phyloP scores from a whole-genome alignment of 2,797 vertebrate species.

The Carduelis carduelis region DNA sequence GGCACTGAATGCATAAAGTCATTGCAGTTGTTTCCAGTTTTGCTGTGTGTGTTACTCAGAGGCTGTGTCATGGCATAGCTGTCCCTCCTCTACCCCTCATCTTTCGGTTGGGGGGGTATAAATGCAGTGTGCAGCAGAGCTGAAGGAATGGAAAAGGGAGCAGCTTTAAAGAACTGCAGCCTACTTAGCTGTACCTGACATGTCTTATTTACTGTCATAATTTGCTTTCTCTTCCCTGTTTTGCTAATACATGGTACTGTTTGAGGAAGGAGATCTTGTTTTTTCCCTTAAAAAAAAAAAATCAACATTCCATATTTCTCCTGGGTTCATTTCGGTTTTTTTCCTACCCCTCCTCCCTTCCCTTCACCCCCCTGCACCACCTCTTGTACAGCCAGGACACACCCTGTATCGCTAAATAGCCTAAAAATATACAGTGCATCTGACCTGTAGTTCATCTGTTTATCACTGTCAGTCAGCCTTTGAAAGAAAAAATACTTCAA shows the following conservation, averaged over 20 bases:
- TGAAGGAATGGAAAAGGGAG: background rate
- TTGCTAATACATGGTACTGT: background rate
- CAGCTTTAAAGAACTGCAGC: background rate
- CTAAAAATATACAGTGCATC: background rate
- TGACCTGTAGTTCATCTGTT: background rate
- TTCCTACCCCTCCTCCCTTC: background rate
- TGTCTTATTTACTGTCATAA: background rate
- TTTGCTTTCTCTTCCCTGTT: background rate
- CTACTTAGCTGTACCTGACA: background rate
- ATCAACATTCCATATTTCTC: background rate
- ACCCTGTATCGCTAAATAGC: background rate
- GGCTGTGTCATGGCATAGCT: fast-evolving
- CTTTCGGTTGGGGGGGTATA: background rate
- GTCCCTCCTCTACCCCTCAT: background rate
- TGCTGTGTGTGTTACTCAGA: background rate
- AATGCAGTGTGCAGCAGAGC: background rate
- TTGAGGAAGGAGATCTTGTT: background rate
- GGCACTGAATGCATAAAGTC: background rate
- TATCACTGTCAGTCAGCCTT: background rate
- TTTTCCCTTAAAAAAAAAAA: background rate
- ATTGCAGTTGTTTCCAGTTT: background rate
- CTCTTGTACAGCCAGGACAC: background rate
- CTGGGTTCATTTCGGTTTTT: background rate
- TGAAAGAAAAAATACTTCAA: background rate
- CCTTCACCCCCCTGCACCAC: background rate